phyloP scores from a whole-genome alignment of 1,140 invertebrate species.

The Drosophila nigromelanica region DNA sequence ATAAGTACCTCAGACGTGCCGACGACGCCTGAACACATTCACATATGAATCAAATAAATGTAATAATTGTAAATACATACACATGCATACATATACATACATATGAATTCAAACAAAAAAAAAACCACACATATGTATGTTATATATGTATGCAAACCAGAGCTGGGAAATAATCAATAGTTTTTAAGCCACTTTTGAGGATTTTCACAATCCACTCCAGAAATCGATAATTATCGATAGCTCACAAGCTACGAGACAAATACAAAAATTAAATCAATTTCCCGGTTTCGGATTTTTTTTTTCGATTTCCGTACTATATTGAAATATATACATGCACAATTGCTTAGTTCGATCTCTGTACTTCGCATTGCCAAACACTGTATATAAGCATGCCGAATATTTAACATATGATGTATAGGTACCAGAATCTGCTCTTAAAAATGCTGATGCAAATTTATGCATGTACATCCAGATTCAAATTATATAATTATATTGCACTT shows the following conservation, averaged over 20 bases:
- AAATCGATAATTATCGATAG: not conserved
- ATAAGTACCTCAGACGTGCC: conserved; percentile 42
- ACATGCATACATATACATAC: conserved; percentile 22
- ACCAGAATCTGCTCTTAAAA: conserved; percentile 1
- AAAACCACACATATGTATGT: not conserved
- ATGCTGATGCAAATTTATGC: conserved; percentile 2
- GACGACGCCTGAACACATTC: conserved; percentile 33
- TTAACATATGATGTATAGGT: not conserved
- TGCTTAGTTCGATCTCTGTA: conserved; percentile 10
- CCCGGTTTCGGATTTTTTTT: conserved; percentile 1
- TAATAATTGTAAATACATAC: conserved; percentile 33
- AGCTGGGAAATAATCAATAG: conserved; percentile 11
- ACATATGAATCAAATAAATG: conserved; percentile 4
- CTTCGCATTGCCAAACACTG: not conserved
- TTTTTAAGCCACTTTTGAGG: conserved; percentile 8
- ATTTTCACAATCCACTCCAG: not conserved
- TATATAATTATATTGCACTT: conserved; percentile 39
- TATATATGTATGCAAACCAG: not conserved
- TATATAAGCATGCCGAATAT: conserved; percentile 6
- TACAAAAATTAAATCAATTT: conserved; percentile 11
- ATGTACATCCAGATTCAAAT: conserved; percentile 37
- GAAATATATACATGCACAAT: not conserved
- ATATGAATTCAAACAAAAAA: not conserved
- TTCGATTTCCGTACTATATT: not conserved
- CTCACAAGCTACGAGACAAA: not conserved